Evolutionary conservation across 30 jellyfish, hydroid and myxozoan genomes (phyloP).

Genomic region (Calvadosia cruxmelitensis): DNA sequence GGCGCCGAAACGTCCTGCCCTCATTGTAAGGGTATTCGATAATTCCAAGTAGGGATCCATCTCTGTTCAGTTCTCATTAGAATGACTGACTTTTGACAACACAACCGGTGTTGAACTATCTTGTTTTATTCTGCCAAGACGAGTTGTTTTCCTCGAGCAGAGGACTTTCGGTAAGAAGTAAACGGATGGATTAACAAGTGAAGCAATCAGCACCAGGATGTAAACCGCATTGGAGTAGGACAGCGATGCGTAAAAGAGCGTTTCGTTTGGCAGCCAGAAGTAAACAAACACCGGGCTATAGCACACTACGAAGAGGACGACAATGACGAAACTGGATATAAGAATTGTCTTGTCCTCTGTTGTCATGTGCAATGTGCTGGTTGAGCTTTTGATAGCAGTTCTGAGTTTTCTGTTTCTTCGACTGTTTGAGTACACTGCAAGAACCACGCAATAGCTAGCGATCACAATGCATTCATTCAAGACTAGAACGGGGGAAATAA

Average conservation of each 20-base stretch:
- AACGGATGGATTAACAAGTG: not conserved
- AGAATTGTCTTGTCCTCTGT: not conserved
- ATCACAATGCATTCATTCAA: not conserved
- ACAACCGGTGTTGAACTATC: no score
- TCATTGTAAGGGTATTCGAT: no score
- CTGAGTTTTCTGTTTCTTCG: not conserved
- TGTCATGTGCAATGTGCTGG: not conserved
- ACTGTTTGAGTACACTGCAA: not conserved
- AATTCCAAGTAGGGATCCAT: no score
- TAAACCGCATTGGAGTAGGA: not conserved
- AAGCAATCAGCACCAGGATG: not conserved
- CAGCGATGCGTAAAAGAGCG: not conserved
- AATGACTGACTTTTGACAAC: no score
- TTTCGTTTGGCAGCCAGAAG: not conserved
- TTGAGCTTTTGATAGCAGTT: not conserved
- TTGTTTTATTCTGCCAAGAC: no score
- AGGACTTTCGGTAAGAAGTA: conserved; percentile 1
- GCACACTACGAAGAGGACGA: not conserved
- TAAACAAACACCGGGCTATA: not conserved
- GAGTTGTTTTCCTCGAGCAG: no score
- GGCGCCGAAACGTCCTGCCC: no score
- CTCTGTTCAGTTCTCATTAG: no score
- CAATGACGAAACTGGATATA: not conserved
- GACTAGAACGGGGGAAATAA: not conserved
- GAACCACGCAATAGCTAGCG: no score